These are phyloP conservation scores for Phyllostomus hastatus DNA, from an alignment of 2,113 vertebrate genomes.

Conservation along the genomic window DNA sequence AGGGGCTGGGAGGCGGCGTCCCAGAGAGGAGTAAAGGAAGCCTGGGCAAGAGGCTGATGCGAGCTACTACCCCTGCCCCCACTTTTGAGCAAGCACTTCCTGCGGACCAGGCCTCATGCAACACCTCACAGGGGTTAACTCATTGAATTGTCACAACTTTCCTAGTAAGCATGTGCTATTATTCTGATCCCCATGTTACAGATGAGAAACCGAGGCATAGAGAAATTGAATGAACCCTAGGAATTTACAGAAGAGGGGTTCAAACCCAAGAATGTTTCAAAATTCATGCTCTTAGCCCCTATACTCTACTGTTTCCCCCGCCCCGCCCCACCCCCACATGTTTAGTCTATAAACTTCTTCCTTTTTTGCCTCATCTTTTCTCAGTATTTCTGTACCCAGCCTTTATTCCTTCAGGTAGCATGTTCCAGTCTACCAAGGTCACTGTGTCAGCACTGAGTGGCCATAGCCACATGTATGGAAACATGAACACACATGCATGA, in stretches of 20 bases:
- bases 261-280: background rate
- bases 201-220: constrained; percentile 22
- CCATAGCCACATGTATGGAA: accelerated
- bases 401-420: background rate
- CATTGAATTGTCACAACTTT: background rate
- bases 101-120: background rate
- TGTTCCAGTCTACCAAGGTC: background rate
- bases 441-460: background rate
- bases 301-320: background rate
- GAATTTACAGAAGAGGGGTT: background rate
- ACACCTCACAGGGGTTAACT: background rate
- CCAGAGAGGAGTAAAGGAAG: background rate
- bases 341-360: background rate
- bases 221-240: background rate
- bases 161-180: background rate
- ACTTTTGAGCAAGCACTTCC: background rate
- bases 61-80: background rate
- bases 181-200: background rate
- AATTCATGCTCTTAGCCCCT: background rate
- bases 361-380: background rate
- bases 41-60: background rate
- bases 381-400: background rate
- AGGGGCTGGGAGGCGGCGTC: background rate
- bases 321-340: no score
- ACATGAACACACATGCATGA: background rate